phyloP scores from a whole-genome alignment of 2,113 vertebrate genomes.

The Numenius arquata region DNA sequence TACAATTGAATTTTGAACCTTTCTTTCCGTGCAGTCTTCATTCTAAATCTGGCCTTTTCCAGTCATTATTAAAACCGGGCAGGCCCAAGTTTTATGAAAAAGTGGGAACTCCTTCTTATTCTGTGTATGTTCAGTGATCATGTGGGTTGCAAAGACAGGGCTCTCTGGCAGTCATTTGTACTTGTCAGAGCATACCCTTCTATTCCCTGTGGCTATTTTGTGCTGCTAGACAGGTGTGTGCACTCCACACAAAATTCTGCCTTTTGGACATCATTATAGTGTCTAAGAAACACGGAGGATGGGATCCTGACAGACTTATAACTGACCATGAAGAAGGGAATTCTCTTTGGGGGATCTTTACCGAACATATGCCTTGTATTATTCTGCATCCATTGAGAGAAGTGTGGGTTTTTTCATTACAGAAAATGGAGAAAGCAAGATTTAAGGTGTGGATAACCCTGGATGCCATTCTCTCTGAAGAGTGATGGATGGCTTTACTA shows the following conservation, averaged over 20 bases:
- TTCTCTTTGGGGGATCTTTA: not conserved
- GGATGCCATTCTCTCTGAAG: not conserved
- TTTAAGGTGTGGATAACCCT: not conserved
- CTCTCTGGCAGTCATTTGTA: slow-evolving; percentile 35
- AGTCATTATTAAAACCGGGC: not conserved
- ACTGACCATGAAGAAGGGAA: not conserved
- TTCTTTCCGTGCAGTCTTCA: not conserved
- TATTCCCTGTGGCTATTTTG: slow-evolving; percentile 38
- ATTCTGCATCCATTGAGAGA: not conserved
- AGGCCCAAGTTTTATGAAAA: not conserved
- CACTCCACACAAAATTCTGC: slow-evolving; percentile 31
- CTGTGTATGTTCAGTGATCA: not conserved
- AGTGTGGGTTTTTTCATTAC: not conserved
- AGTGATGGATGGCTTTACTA: slow-evolving; percentile 7
- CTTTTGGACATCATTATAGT: slow-evolving; percentile 45
- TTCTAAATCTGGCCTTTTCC: not conserved
- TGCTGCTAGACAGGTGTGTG: slow-evolving; percentile 54
- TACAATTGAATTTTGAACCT: not conserved
- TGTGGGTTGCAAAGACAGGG: not conserved
- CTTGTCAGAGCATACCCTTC: slow-evolving; percentile 46
- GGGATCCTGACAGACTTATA: slow-evolving; percentile 45
- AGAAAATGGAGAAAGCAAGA: not conserved
- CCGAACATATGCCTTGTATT: not conserved
- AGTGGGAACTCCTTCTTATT: not conserved
- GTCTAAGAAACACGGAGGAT: slow-evolving; percentile 21